These are phyloP conservation scores for Erethizon dorsatum DNA, from an alignment of 2,797 vertebrate species.

Conservation along the genomic window DNA sequence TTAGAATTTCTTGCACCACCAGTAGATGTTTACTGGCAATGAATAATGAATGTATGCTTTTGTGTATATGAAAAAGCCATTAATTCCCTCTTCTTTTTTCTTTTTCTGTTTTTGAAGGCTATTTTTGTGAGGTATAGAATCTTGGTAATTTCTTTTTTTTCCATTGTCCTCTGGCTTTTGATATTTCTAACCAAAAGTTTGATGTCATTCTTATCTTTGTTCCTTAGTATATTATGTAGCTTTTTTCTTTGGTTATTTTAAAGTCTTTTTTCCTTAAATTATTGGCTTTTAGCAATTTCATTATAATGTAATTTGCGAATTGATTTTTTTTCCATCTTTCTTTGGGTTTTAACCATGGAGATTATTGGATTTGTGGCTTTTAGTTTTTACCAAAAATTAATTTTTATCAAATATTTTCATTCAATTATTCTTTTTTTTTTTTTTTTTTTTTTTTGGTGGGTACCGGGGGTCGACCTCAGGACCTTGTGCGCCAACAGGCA, in stretches of 20 bases:
- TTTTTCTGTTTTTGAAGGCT: background rate
- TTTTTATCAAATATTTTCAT: background rate
- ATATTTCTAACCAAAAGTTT: constrained; percentile 11
- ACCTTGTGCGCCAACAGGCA: too few species aligned
- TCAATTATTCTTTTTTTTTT: background rate
- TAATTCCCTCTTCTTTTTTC: background rate
- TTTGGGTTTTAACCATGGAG: background rate
- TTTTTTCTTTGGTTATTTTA: constrained; percentile 24
- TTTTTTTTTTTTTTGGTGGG: background rate
- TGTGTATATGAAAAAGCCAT: background rate
- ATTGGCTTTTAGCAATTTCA: background rate
- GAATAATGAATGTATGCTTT: background rate
- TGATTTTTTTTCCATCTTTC: background rate
- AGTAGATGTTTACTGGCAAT: background rate
- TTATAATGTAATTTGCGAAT: background rate
- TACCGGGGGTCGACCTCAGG: too few species aligned
- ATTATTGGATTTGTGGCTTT: background rate
- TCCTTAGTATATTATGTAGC: background rate
- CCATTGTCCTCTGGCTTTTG: background rate
- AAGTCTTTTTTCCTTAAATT: background rate
- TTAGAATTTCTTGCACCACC: background rate
- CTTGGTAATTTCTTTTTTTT: background rate
- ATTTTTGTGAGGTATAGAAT: background rate
- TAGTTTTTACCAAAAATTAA: background rate
- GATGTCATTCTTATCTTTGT: background rate